Conservation (phyloP, 1,140 invertebrate genomes). For the Sycophila sp. region DNA sequence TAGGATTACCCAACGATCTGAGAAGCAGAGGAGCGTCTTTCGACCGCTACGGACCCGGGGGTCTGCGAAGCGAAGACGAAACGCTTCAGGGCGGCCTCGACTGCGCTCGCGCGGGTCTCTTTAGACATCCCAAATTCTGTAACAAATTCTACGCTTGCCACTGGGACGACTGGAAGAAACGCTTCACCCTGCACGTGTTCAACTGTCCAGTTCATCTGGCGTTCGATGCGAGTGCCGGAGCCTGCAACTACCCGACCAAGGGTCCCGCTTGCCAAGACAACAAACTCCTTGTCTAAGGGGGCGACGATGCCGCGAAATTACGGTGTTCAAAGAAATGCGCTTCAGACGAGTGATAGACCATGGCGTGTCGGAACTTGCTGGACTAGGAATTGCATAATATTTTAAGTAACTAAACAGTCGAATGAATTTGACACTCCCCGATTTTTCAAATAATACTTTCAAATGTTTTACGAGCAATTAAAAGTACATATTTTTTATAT, state of each 20-base stretch:
- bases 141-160: slow-evolving; percentile 88
- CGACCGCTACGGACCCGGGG: slow-evolving; percentile 69
- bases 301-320: not conserved
- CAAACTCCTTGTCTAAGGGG: slow-evolving; percentile 70
- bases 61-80: slow-evolving; percentile 60
- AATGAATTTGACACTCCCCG: no score
- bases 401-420: no score
- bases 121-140: slow-evolving; percentile 83
- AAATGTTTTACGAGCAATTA: no score
- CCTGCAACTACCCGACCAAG: slow-evolving; percentile 86
- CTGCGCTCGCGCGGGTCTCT: slow-evolving; percentile 82
- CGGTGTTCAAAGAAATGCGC: not conserved
- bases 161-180: slow-evolving; percentile 83
- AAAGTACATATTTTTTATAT: no score
- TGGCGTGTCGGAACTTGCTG: no score
- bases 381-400: no score
- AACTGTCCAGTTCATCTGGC: slow-evolving; percentile 84
- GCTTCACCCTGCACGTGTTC: slow-evolving; percentile 81
- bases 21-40: slow-evolving; percentile 49
- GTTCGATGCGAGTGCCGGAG: slow-evolving; percentile 78
- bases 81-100: slow-evolving; percentile 72
- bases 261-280: slow-evolving; percentile 80
- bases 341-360: no score
- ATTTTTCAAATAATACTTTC: no score
- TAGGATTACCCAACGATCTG: slow-evolving; percentile 31